A percentile compares a stretch with the other conserved stretches of the same genome.
These are phyloP conservation scores for Meloidogyne hapla DNA, from an alignment of 1,140 invertebrate species.

Conservation along the genomic window DNA sequence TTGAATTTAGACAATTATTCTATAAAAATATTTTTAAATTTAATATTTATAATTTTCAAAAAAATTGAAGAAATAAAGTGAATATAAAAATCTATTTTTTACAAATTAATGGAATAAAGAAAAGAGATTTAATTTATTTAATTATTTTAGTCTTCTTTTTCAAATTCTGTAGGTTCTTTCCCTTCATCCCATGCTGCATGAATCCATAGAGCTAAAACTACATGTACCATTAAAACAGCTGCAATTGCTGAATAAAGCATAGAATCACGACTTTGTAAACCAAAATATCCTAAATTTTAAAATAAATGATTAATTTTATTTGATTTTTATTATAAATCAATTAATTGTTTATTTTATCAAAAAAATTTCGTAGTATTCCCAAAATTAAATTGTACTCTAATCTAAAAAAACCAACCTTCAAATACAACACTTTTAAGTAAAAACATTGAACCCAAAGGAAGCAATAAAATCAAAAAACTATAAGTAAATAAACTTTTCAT, in stretches of 20 bases:
- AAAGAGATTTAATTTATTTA: too few relatives aligned
- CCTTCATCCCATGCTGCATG: constrained; percentile 37
- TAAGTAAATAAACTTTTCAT: constrained; percentile 43
- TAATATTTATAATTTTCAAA: too few relatives aligned
- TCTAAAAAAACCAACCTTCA: constrained; percentile 29
- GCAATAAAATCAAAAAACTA: constrained; percentile 41
- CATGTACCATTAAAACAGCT: constrained; percentile 48
- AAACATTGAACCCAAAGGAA: constrained; percentile 50
- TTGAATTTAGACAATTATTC: not conserved
- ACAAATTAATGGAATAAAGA: not conserved
- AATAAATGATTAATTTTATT: not conserved
- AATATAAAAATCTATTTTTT: not conserved
- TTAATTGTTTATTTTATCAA: too few relatives aligned
- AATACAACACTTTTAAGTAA: constrained; percentile 44
- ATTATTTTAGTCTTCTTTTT: constrained; percentile 29
- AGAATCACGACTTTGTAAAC: constrained; percentile 41
- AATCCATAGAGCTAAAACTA: constrained; percentile 46
- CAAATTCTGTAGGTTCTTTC: constrained; percentile 11
- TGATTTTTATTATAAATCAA: too few relatives aligned
- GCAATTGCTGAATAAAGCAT: constrained; percentile 47
- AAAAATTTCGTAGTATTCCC: too few relatives aligned
- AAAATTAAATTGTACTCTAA: too few relatives aligned
- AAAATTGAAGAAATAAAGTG: too few relatives aligned
- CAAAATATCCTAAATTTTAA: constrained; percentile 37
- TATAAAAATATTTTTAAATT: too few relatives aligned